A percentile compares a stretch with the other conserved stretches of the same genome.
Evolutionary conservation across 2,888 invertebrate species (phyloP).

Genomic region (Epinotia bilunana): DNA sequence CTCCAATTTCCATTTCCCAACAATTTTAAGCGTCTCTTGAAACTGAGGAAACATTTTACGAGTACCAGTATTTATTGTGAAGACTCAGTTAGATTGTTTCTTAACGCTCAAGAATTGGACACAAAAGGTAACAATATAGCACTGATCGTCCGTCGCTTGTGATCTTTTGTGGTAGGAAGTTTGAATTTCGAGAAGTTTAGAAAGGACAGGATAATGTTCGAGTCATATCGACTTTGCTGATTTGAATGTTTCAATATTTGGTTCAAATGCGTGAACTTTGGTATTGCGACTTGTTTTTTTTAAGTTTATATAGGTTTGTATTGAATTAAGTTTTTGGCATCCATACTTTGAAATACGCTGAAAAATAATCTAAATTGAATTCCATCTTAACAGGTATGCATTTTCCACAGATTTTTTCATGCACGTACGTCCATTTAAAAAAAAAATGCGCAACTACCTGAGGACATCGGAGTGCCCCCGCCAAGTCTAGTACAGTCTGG

Average conservation of each 20-base stretch:
- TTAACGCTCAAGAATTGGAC: neutral
- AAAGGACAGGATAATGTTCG: slow-evolving; percentile 16
- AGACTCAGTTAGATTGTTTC: slow-evolving; percentile 11
- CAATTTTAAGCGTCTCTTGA: slow-evolving; percentile 20
- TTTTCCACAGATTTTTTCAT: too few relatives aligned
- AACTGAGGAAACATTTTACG: slow-evolving; percentile 29
- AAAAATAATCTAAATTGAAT: too few relatives aligned
- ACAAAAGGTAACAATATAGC: neutral
- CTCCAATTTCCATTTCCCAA: slow-evolving; percentile 20
- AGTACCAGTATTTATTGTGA: slow-evolving; percentile 16
- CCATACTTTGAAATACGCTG: too few relatives aligned
- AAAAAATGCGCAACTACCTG: too few relatives aligned
- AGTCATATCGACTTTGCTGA: slow-evolving; percentile 22
- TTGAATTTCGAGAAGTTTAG: slow-evolving; percentile 23
- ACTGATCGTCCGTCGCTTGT: neutral
- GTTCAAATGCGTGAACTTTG: neutral
- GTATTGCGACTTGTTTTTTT: too few relatives aligned
- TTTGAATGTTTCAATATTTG: slow-evolving; percentile 36
- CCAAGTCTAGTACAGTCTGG: too few relatives aligned
- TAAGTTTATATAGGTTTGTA: too few relatives aligned
- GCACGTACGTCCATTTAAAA: too few relatives aligned
- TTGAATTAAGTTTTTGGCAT: neutral
- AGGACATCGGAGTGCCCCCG: too few relatives aligned
- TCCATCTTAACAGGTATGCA: too few relatives aligned
- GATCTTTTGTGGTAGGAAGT: neutral